These are phyloP conservation scores for Odontophorus gujanensis DNA, from an alignment of 2,113 vertebrate species.

Conservation along the genomic window DNA sequence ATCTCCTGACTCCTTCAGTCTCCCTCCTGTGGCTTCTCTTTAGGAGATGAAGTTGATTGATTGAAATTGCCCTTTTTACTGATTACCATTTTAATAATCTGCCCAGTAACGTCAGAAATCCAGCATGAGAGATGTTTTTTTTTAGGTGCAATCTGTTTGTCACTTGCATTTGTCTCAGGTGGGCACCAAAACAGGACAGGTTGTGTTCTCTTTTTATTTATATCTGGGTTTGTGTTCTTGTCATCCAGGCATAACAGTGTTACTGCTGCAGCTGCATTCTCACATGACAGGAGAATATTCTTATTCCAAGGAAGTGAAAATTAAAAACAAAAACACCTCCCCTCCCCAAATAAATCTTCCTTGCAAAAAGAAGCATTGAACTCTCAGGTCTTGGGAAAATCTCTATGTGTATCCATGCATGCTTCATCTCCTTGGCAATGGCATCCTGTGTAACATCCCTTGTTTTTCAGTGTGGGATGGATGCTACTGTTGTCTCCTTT, in stretches of 20 bases:
- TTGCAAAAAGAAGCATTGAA: slow-evolving; percentile 22
- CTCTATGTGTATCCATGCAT: background rate
- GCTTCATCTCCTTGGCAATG: slow-evolving; percentile 24
- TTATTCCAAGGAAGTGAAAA: background rate
- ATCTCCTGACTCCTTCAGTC: slow-evolving; percentile 66
- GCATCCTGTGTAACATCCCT: background rate
- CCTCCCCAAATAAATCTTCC: background rate
- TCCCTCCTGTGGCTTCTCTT: slow-evolving; percentile 67
- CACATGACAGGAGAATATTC: background rate
- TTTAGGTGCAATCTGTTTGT: slow-evolving; percentile 48
- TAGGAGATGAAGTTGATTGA: slow-evolving; percentile 69
- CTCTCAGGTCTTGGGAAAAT: background rate
- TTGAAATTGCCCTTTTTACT: slow-evolving; percentile 70
- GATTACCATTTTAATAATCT: slow-evolving; percentile 73
- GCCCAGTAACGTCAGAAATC: slow-evolving; percentile 61
- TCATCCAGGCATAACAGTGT: background rate
- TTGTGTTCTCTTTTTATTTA: background rate
- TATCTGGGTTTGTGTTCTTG: background rate
- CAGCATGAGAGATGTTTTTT: background rate
- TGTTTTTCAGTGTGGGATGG: background rate
- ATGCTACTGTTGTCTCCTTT: background rate
- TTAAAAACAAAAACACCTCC: background rate
- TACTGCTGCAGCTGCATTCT: slow-evolving; percentile 11
- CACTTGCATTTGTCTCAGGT: slow-evolving; percentile 32
- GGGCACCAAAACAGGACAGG: background rate